Evolutionary conservation across 2,888 invertebrate genomes (phyloP), one percentile per base, ranked within the genome.

Genomic region (Lasioglossum marginatum): DNA sequence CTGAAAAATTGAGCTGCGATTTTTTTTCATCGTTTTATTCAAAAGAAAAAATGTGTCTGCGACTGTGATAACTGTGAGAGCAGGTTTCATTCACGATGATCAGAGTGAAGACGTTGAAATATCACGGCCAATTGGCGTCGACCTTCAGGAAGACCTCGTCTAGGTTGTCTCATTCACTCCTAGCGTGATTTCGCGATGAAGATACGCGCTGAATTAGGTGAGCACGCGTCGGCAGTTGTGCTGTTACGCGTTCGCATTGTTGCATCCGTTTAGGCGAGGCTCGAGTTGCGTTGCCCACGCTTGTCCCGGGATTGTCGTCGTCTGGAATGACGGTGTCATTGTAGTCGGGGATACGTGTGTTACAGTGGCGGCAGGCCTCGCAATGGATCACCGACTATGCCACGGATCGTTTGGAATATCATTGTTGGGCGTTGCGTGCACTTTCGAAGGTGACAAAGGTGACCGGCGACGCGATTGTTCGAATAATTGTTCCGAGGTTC

Each of bases 231-330:
- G 86, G 34, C 75, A 83, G 73, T 81, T 78, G 73, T 70, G 74
- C 52, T 73, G 86, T 84, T 86, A 63, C 66, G 77, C 77, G 63
- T 84, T 77, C 23, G 83, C 85, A 87, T 89, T 86, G 90, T 90
- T 77, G 80, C 85, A 89, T 90, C 85, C 90, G 92, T 92, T 92
- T 92, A 92, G 92, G 92, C 91, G 92, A 92, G 91, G 90, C 92
- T 86, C 87, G 84, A 87, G 87, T 85, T 85, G 90, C 93, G 79
- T 89, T 86, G 92, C 94, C 93, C 93, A 94, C 93, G 92, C 93
- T 86, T 87, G 88, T 87, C 82, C 81, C 80, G 70, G 77, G 76
- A 52, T 68, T 57, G 78, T 88, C 88, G 88, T 89, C 90, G 88
- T 81, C 77, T 88, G 88, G 91, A 90, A 92, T 90, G 91, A 90